These are phyloP conservation scores for Dolichomitus sp. DNA, from an alignment of 2,888 invertebrate species.

Conservation along the genomic window DNA sequence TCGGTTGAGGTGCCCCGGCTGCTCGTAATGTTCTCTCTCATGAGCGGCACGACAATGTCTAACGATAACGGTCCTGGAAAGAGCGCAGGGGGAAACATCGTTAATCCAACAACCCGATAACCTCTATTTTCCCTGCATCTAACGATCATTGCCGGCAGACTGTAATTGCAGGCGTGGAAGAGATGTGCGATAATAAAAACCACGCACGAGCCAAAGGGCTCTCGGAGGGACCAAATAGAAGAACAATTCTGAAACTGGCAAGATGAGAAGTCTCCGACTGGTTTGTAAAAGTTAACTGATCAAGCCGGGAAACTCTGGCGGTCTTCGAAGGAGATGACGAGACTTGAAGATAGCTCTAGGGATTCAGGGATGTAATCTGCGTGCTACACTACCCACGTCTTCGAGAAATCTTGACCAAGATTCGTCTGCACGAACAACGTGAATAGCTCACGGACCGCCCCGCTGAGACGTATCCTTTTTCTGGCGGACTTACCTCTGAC, in stretches of 20 bases:
- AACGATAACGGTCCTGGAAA: slow-evolving; percentile 25
- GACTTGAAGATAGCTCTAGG: slow-evolving; percentile 11
- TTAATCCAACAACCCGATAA: slow-evolving; percentile 42
- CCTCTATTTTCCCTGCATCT: slow-evolving; percentile 29
- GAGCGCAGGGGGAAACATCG: slow-evolving; percentile 1
- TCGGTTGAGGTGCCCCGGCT: background rate
- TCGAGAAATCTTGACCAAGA: slow-evolving; percentile 38
- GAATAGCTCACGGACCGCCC: slow-evolving; percentile 43
- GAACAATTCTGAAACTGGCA: slow-evolving; percentile 8
- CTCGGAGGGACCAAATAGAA: background rate
- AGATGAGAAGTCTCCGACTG: slow-evolving; percentile 11
- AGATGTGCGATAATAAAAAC: slow-evolving; percentile 24
- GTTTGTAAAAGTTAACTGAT: slow-evolving; percentile 7
- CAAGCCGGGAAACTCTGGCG: background rate
- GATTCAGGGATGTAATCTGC: slow-evolving; percentile 34
- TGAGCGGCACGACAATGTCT: slow-evolving; percentile 18
- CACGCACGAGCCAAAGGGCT: background rate
- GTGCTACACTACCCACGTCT: slow-evolving; percentile 18
- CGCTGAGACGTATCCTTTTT: slow-evolving; percentile 30
- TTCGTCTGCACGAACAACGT: slow-evolving; percentile 28
- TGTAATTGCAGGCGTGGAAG: background rate
- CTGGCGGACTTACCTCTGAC: slow-evolving; percentile 17
- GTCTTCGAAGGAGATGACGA: background rate
- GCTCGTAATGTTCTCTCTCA: slow-evolving; percentile 13
- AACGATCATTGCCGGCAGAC: slow-evolving; percentile 32